A percentile compares a stretch with the other conserved stretches of the same genome.
Evolutionary conservation across 2,888 invertebrate genomes (phyloP).

Genomic region (Coleophora flavipennella): DNA sequence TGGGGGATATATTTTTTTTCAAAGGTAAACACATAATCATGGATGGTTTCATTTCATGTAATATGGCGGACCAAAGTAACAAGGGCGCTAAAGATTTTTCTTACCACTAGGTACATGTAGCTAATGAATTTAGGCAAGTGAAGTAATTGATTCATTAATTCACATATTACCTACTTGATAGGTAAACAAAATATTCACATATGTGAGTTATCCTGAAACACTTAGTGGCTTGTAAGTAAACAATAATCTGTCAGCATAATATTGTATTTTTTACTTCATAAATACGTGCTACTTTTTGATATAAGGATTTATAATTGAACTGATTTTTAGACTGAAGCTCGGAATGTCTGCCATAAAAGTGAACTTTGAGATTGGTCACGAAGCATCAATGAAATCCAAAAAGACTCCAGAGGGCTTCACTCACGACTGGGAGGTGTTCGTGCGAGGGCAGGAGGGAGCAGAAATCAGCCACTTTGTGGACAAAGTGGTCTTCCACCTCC

Average conservation of each 20-base stretch:
- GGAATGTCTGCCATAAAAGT: slow-evolving; percentile 72
- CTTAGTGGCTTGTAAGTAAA: too few relatives aligned
- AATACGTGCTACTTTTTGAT: too few relatives aligned
- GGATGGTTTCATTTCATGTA: slow-evolving; percentile 23
- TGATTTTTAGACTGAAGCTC: slow-evolving; percentile 21
- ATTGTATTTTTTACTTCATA: too few relatives aligned
- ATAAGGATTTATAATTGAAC: not conserved
- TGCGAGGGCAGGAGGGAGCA: slow-evolving; percentile 88
- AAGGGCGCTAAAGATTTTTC: slow-evolving; percentile 69
- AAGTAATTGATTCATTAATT: too few relatives aligned
- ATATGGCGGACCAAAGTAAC: slow-evolving; percentile 71
- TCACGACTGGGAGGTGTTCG: slow-evolving; percentile 98
- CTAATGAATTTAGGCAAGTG: too few relatives aligned
- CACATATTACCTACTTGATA: too few relatives aligned
- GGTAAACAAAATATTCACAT: too few relatives aligned
- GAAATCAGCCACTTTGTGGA: slow-evolving; percentile 94
- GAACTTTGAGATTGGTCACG: slow-evolving; percentile 93
- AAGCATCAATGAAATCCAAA: slow-evolving; percentile 85
- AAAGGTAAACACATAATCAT: not conserved
- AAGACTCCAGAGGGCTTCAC: slow-evolving; percentile 93
- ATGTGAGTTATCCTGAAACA: too few relatives aligned
- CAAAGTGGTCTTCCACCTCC: slow-evolving; percentile 91
- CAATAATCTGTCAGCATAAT: too few relatives aligned
- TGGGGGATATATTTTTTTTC: too few relatives aligned
- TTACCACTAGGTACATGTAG: too few relatives aligned